Percentiles rank a stretch among this genome's conserved stretches.
Conservation (phyloP, 2,113 vertebrate genomes). For the Ceuthmochares aereus region DNA sequence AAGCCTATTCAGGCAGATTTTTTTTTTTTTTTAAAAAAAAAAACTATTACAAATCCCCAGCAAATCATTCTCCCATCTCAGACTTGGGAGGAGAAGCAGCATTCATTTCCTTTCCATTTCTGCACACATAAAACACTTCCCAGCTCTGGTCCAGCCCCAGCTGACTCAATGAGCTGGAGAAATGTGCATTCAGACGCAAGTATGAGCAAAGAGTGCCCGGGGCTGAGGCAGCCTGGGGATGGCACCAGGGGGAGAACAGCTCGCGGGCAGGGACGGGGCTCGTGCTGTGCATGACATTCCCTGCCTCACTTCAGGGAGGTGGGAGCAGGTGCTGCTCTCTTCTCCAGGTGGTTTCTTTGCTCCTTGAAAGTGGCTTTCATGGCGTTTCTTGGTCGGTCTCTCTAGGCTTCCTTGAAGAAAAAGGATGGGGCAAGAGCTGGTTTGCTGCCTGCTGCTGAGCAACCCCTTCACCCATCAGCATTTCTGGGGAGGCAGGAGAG, state of each 20-base stretch:
- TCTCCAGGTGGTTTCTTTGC: not conserved
- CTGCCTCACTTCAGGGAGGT: not conserved
- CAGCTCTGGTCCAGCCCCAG: not conserved
- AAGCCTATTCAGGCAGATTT: constrained; percentile 20
- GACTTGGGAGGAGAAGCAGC: constrained; percentile 10
- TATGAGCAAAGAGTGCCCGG: not conserved
- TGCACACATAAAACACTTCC: not conserved
- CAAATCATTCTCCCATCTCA: constrained; percentile 11
- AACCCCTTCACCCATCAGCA: not conserved
- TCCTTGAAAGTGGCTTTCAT: not conserved
- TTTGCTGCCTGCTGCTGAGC: not conserved
- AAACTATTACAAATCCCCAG: constrained; percentile 4
- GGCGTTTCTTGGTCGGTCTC: not conserved
- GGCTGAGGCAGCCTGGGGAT: not conserved
- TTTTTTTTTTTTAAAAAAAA: not conserved
- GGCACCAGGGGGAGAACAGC: not conserved
- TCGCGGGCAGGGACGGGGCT: fast-evolving
- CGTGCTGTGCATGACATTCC: fast-evolving
- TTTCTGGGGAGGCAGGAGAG: not conserved
- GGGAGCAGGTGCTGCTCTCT: not conserved
- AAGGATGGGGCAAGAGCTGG: not conserved
- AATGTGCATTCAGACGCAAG: not conserved
- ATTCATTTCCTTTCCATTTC: constrained; percentile 27
- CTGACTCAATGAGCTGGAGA: not conserved
- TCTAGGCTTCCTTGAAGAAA: not conserved